These are phyloP conservation scores for Merops nubicus DNA, from an alignment of 2,113 vertebrate genomes.

Conservation along the genomic window DNA sequence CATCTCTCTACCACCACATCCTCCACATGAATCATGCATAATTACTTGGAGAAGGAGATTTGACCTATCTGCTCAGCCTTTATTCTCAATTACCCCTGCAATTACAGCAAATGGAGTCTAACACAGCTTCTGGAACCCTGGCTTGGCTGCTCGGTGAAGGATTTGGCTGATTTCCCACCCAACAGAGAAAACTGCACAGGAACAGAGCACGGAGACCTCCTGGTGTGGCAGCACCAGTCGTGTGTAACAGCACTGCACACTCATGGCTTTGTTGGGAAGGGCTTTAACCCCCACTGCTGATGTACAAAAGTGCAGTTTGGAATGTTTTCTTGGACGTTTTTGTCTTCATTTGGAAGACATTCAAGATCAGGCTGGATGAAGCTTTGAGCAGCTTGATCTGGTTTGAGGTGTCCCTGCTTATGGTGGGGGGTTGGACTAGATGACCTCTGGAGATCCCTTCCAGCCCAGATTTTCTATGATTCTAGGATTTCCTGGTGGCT, in stretches of 20 bases:
- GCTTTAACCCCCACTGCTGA: too few species aligned
- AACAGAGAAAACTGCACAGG: background rate
- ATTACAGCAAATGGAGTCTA: background rate
- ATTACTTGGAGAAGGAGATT: background rate
- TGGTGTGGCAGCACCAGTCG: rapidly evolving
- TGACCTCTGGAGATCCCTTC: too few species aligned
- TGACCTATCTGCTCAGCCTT: background rate
- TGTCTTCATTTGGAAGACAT: too few species aligned
- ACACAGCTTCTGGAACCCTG: background rate
- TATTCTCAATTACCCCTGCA: background rate
- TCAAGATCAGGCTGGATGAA: too few species aligned
- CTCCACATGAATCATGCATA: background rate
- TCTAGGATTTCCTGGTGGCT: rapidly evolving
- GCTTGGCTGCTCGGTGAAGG: rapidly evolving
- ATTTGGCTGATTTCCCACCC: background rate
- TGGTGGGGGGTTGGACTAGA: too few species aligned
- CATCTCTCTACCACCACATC: background rate
- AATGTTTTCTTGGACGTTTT: too few species aligned
- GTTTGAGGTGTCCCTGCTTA: too few species aligned
- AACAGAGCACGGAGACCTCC: rapidly evolving
- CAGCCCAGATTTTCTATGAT: too few species aligned
- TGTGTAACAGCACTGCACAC: rapidly evolving
- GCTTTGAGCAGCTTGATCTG: too few species aligned
- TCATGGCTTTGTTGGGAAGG: rapidly evolving
- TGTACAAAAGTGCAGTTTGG: too few species aligned